Evolutionary conservation across 2,113 vertebrate species (phyloP).

Genomic region (Cairina moschata): DNA sequence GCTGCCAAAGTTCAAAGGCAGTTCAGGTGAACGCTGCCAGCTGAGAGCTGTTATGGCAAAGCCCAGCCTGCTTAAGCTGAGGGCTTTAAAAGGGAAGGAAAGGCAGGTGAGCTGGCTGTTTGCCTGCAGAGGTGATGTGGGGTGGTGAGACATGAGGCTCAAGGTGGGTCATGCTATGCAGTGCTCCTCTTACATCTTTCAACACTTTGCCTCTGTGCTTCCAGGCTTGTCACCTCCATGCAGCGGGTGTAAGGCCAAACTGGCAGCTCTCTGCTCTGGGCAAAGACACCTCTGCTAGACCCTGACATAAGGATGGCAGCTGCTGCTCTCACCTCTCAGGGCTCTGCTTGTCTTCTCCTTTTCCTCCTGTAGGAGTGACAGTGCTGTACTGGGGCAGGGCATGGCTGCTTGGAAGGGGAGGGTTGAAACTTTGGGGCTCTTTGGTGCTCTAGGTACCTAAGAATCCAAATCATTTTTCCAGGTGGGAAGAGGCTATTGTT

Average conservation of each 20-base stretch:
- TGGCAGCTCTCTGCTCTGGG: background rate
- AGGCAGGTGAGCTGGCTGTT: background rate
- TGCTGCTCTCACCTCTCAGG: background rate
- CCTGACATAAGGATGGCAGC: background rate
- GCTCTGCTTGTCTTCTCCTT: background rate
- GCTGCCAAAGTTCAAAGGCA: background rate
- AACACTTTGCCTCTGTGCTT: rapidly evolving
- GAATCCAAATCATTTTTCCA: background rate
- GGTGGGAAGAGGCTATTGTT: background rate
- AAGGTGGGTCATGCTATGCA: rapidly evolving
- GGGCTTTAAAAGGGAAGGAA: background rate
- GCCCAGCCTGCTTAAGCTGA: background rate
- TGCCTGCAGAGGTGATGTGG: background rate
- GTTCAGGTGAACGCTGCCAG: background rate
- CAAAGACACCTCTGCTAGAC: background rate
- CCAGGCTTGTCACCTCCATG: background rate
- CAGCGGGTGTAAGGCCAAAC: background rate
- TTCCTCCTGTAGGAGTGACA: background rate
- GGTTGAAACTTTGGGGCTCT: background rate
- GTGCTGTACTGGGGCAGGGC: background rate
- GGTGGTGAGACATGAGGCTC: background rate
- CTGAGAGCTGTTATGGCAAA: background rate
- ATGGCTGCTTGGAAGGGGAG: background rate
- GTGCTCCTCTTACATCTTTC: background rate
- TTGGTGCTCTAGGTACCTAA: background rate